Evolutionary conservation across 2,888 invertebrate species (phyloP), one percentile per base, ranked within the genome.

Genomic region (Spodoptera exigua): DNA sequence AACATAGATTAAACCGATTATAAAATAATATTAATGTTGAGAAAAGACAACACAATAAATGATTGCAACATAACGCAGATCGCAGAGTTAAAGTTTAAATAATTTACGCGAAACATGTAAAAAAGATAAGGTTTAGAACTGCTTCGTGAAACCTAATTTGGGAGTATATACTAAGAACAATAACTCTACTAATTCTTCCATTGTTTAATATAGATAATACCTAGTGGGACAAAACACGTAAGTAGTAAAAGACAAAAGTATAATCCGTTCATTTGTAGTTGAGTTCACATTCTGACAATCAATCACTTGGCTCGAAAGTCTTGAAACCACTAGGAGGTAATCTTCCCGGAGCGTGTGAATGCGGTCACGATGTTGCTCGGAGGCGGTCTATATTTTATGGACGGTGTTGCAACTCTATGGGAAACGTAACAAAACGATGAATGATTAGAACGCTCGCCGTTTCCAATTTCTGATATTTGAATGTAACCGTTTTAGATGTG

Each of bases 281-380:
- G 70, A 65, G 71, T 78, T 83, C 83, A 85, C 86, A 86, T 87
- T 88, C 79, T 80, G 80, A 79, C 89, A 81, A 93, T 92, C 91
- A 91, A 93, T 93, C 93, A 92, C 88, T 65, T 85, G 67, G 83
- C 80, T 83, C 84, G 86, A 84, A 86, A 84, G 70, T 84, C 81
- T 83, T 85, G 86, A 84, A 86, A 84, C 86, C 82, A 82, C 86
- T 86, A 81, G 86, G 85, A 86, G 79, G 88, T 89, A 89, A 90
- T 88, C 88, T 88, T 73, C 87, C 80, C 74, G 80, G 69, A 88
- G 79, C 93, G 93, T 93, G 93, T 89, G 93, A 93, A 93, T 81
- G 91, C 92, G 92, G 92, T 89, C 93, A 89, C 85, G 80, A 81
- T 70, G 72, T 76, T 67, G 79, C 70, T 78, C 58, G 62, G 60